Percentiles rank a stretch among this genome's conserved stretches.
Evolutionary conservation across 2,888 invertebrate genomes (phyloP).

Genomic region (Caenorhabditis wallacei): DNA sequence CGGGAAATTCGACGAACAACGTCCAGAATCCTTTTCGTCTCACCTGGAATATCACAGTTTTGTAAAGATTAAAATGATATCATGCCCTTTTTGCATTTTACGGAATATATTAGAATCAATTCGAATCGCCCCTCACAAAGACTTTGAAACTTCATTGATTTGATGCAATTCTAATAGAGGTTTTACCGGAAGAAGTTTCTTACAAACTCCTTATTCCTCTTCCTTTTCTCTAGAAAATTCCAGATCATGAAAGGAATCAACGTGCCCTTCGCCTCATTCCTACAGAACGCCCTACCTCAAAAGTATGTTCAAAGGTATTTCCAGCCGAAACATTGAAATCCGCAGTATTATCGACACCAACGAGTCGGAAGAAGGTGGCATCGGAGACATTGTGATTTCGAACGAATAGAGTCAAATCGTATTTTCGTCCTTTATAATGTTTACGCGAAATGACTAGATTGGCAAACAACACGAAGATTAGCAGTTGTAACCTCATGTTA

Average conservation of each 20-base stretch:
- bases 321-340: constrained; percentile 82
- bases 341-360: constrained; percentile 83
- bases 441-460: constrained; percentile 61
- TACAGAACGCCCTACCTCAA: constrained; percentile 80
- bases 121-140: too few relatives aligned
- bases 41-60: constrained; percentile 69
- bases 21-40: constrained; percentile 83
- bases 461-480: constrained; percentile 67
- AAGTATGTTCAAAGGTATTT: constrained; percentile 82
- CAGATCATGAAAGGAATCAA: too few relatives aligned
- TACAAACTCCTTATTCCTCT: too few relatives aligned
- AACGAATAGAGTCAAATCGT: constrained; percentile 81
- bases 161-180: too few relatives aligned
- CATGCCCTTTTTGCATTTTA: too few relatives aligned
- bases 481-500: constrained; percentile 69
- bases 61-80: too few relatives aligned
- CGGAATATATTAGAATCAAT: too few relatives aligned
- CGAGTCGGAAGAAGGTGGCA: constrained; percentile 81
- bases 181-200: too few relatives aligned
- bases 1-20: constrained; percentile 83
- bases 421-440: constrained; percentile 76
- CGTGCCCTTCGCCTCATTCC: too few relatives aligned
- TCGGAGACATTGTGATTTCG: constrained; percentile 82
- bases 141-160: too few relatives aligned
- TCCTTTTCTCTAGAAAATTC: too few relatives aligned